Evolutionary conservation across 2,888 invertebrate species (phyloP).

Genomic region (Conus canariensis): DNA sequence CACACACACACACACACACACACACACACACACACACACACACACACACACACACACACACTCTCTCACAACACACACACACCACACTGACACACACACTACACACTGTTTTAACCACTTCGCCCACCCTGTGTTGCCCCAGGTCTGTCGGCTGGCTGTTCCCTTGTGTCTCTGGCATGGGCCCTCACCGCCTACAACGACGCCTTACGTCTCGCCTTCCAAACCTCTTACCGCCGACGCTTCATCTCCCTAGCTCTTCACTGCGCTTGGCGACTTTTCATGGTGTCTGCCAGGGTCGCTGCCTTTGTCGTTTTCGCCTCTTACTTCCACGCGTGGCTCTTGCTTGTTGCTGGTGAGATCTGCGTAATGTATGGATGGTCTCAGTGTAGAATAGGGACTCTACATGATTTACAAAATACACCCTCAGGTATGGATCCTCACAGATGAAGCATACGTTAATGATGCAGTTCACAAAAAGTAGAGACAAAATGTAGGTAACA

Average conservation of each 20-base stretch:
- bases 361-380: too few relatives aligned
- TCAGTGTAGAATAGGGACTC: too few relatives aligned
- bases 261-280: conserved; percentile 90
- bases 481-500: too few relatives aligned
- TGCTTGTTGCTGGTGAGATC: conserved; percentile 66
- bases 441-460: too few relatives aligned
- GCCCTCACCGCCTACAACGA: conserved; percentile 92
- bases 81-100: not conserved
- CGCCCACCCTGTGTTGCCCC: conserved; percentile 4
- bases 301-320: conserved; percentile 90
- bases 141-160: conserved; percentile 85
- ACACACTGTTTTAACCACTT: not conserved
- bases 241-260: conserved; percentile 87
- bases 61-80: not conserved
- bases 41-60: not conserved
- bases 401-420: too few relatives aligned
- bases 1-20: not conserved
- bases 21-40: conserved; percentile 1
- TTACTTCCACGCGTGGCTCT: conserved; percentile 84
- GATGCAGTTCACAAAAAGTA: too few relatives aligned
- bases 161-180: conserved; percentile 93
- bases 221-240: conserved; percentile 85
- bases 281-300: conserved; percentile 89
- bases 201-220: conserved; percentile 88
- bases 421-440: too few relatives aligned